These are phyloP conservation scores for Corydoras sp. DNA, from an alignment of 2,113 vertebrate genomes.

Conservation along the genomic window DNA sequence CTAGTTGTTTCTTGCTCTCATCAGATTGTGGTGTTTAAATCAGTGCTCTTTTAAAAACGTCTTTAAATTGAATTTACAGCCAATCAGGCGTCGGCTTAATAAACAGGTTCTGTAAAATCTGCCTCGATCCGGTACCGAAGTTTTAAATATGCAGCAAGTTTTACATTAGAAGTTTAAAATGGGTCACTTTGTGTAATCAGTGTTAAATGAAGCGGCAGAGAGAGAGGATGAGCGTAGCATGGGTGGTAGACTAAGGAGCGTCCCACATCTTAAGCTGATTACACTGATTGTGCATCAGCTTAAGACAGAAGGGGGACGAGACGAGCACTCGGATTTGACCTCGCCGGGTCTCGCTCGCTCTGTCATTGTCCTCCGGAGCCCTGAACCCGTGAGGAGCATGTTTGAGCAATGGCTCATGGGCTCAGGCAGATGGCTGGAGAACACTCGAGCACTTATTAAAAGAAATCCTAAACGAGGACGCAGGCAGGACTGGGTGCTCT, in stretches of 20 bases:
- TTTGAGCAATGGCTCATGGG: conserved; percentile 64
- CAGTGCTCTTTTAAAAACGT: too few species aligned
- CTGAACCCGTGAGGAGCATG: conserved; percentile 69
- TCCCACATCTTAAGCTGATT: conserved; percentile 65
- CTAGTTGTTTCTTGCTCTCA: too few species aligned
- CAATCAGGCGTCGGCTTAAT: too few species aligned
- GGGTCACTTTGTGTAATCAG: neutral
- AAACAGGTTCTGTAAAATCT: too few species aligned
- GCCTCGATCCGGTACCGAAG: too few species aligned
- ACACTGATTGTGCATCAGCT: conserved; percentile 73
- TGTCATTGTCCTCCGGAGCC: conserved; percentile 84
- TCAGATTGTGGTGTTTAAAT: too few species aligned
- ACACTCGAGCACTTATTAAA: conserved; percentile 59
- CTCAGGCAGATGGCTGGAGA: conserved; percentile 50
- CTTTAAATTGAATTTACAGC: too few species aligned
- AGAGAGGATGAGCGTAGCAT: conserved; percentile 1
- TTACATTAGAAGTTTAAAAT: neutral
- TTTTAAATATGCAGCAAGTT: neutral
- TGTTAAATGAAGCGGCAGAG: neutral
- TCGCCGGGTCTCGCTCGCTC: conserved; percentile 70
- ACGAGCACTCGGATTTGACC: conserved; percentile 69
- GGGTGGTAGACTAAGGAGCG: conserved; percentile 54
- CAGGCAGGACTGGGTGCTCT: conserved; percentile 43
- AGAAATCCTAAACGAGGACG: conserved; percentile 30
- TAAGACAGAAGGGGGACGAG: conserved; percentile 59